Evolutionary conservation across 2,888 invertebrate species (phyloP).

Genomic region (Xestia xanthographa): DNA sequence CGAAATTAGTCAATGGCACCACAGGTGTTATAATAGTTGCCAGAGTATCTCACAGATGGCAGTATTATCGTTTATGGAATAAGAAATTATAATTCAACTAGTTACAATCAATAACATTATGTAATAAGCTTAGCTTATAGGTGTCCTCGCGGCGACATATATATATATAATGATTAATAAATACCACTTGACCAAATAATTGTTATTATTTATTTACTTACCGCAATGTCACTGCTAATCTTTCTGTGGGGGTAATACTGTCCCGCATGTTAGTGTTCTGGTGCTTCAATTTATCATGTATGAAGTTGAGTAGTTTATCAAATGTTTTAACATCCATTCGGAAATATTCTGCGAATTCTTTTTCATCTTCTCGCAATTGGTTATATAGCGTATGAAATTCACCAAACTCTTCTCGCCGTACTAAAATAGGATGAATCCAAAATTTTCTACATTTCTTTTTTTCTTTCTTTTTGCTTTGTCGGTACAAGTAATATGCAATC

Average conservation of each 20-base stretch:
- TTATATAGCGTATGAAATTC: conserved; percentile 30
- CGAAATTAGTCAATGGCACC: too few species aligned
- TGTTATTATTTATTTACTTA: too few species aligned
- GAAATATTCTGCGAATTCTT: conserved; percentile 51
- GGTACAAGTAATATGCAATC: conserved; percentile 12
- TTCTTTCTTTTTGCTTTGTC: conserved; percentile 20
- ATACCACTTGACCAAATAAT: conserved; percentile 40
- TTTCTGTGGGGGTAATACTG: conserved; percentile 41
- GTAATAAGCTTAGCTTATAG: too few species aligned
- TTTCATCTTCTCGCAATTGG: conserved; percentile 51
- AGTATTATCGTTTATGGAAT: too few species aligned
- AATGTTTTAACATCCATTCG: conserved; percentile 49
- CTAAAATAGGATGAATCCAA: conserved; percentile 21
- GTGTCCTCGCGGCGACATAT: too few species aligned
- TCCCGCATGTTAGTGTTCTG: conserved; percentile 47
- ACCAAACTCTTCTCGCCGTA: conserved; percentile 16
- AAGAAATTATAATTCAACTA: too few species aligned
- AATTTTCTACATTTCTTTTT: conserved; percentile 12
- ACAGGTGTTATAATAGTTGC: too few species aligned
- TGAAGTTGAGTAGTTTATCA: conserved; percentile 45
- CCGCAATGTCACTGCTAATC: too few species aligned
- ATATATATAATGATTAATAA: conserved; percentile 39
- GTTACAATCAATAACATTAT: too few species aligned
- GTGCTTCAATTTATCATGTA: conserved; percentile 48
- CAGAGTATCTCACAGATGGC: too few species aligned